A percentile compares a stretch with the other conserved stretches of the same genome.
These are phyloP conservation scores for Acanthis flammea DNA, from an alignment of 2,797 vertebrate species.

Conservation along the genomic window DNA sequence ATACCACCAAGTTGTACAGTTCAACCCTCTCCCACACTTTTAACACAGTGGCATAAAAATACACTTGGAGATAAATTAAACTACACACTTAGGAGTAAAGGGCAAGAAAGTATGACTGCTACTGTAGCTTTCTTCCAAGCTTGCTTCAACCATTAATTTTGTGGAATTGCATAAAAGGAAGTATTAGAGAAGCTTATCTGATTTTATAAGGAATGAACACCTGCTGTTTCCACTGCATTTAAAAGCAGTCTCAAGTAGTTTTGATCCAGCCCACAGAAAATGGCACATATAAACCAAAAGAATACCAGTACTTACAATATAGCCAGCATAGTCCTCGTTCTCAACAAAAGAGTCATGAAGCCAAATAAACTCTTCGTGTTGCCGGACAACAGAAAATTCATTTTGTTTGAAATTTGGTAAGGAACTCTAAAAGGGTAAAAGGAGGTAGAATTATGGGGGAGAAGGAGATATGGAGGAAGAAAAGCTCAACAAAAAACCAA, in stretches of 20 bases:
- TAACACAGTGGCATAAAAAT: background rate
- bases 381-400: conserved; percentile 97
- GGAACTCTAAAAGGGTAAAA: conserved; percentile 84
- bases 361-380: conserved; percentile 99
- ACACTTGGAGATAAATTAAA: background rate
- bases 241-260: background rate
- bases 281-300: background rate
- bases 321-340: conserved; percentile 97
- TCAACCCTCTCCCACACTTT: background rate
- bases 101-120: background rate
- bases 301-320: conserved; percentile 86
- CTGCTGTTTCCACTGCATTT: background rate
- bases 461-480: background rate
- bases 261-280: background rate
- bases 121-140: background rate
- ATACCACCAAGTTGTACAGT: background rate
- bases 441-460: background rate
- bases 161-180: background rate
- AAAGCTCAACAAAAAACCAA: background rate
- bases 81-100: background rate
- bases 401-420: conserved; percentile 98
- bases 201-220: background rate
- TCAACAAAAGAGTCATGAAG: conserved; percentile 98
- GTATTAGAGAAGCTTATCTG: background rate
- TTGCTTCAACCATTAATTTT: background rate